A percentile compares a stretch with the other conserved stretches of the same genome.
Conservation (phyloP, 1,140 invertebrate species). For the Lerema accius region DNA sequence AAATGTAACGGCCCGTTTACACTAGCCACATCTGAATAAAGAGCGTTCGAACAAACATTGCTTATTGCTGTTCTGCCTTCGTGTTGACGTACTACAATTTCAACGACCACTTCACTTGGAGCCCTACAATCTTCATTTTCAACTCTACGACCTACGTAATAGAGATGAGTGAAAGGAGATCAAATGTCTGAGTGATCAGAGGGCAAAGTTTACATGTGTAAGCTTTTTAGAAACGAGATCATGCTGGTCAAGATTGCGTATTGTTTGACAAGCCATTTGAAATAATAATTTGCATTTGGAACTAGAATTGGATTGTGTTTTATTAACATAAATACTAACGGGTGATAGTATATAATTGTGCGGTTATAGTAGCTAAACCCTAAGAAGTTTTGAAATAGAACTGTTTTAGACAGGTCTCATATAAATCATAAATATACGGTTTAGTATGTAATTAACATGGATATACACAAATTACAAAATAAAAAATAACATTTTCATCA, state of each 20-base stretch:
- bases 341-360: not conserved
- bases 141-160: constrained; percentile 5
- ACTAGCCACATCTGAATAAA: constrained; percentile 50
- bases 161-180: constrained; percentile 27
- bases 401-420: too few relatives aligned
- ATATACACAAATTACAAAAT: too few relatives aligned
- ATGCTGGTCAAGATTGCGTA: constrained; percentile 43
- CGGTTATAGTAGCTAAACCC: too few relatives aligned
- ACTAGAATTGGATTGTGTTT: not conserved
- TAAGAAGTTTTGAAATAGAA: not conserved
- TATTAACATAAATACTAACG: not conserved
- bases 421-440: too few relatives aligned
- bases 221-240: constrained; percentile 60
- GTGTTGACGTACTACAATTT: constrained; percentile 49
- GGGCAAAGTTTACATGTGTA: constrained; percentile 51
- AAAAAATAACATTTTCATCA: too few relatives aligned
- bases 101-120: constrained; percentile 8
- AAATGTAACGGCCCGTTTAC: constrained; percentile 41
- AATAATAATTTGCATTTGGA: constrained; percentile 39
- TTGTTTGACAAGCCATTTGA: constrained; percentile 53
- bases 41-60: constrained; percentile 54
- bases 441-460: too few relatives aligned
- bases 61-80: constrained; percentile 53
- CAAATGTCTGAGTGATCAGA: constrained; percentile 28
- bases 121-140: constrained; percentile 8